Base-by-base conservation (phyloP, 1,140 invertebrate species). In the Antheraea pernyi region DNA sequence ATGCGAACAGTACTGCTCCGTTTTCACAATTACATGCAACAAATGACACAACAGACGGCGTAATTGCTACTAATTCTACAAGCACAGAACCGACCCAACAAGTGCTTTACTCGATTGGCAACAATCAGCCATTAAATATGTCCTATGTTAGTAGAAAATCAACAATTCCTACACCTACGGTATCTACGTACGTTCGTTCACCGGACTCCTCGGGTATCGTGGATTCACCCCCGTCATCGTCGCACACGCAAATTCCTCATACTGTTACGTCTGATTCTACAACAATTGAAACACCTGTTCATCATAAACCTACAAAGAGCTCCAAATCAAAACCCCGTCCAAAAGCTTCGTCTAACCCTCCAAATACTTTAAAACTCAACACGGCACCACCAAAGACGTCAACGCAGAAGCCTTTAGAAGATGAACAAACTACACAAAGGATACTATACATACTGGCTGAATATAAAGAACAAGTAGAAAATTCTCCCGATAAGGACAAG, bases 401-500 rank as follows among this genome's bases (percentile, higher is more conserved):
- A 0, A 93, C 94, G 69, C 96, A 96, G 75, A 97, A 97, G 84
- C 95, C 96, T 3, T 94, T 96, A 75, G 96, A 97, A 88, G 96
- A 97, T 80, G 96, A 97, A 83, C 95, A 97, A 80, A 97, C 96
- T 0, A 96, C 96, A 0, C 96, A 97, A 81, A 93, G 96, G 66
- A 97, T 97, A 69, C 95, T 97, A 69, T 96, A 96, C 66, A 97
- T 97, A 79, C 84, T 97, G 19, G 96, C 96, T 3, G 95, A 96
- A 79, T 97, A 97, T 85, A 96, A 96, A 58, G 96, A 97, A 77
- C 96, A 97, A 78, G 88, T 97, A 46, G 92, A 96, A 68, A 97
- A 97, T 83, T 96, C 96, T 6, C 96, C 96, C 0, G 96, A 97
- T 84, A 97, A 97, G 81, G 96, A 97, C 84, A 97, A 97, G 84